Evolutionary conservation across 2,113 vertebrate genomes (phyloP).

Genomic region (Calypte anna): DNA sequence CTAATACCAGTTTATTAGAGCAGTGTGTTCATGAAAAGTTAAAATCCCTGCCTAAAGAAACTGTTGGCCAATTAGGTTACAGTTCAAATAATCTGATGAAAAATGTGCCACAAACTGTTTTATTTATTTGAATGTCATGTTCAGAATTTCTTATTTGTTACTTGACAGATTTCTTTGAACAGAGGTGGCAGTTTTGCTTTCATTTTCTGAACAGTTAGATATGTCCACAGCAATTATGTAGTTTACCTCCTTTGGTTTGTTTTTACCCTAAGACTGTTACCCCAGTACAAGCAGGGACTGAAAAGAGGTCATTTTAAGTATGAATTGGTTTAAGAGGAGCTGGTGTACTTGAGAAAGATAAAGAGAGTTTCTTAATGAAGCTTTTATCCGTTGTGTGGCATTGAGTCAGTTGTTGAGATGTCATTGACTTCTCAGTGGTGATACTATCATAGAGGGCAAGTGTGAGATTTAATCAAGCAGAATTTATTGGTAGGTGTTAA

Average conservation of each 20-base stretch:
- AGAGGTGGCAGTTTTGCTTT: neutral
- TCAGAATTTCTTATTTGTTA: neutral
- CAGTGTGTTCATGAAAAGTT: conserved; percentile 60
- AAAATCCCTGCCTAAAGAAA: conserved; percentile 47
- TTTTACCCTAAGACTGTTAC: neutral
- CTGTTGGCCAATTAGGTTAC: conserved; percentile 53
- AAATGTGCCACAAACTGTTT: conserved; percentile 25
- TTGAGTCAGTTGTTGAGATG: neutral
- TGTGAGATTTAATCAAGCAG: neutral
- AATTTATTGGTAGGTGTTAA: neutral
- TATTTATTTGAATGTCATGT: neutral
- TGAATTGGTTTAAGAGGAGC: neutral
- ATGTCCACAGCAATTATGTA: neutral
- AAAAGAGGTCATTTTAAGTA: neutral
- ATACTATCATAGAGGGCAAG: neutral
- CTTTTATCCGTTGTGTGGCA: neutral
- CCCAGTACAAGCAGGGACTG: neutral
- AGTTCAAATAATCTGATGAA: conserved; percentile 37
- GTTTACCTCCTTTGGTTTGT: neutral
- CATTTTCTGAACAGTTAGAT: neutral
- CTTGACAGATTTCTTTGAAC: neutral
- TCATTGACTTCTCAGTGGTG: neutral
- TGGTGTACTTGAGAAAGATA: neutral
- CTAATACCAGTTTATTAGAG: conserved; percentile 71
- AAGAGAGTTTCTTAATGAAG: neutral